Conservation (phyloP, 2,113 vertebrate genomes). For the Pollimyrus isidori region DNA sequence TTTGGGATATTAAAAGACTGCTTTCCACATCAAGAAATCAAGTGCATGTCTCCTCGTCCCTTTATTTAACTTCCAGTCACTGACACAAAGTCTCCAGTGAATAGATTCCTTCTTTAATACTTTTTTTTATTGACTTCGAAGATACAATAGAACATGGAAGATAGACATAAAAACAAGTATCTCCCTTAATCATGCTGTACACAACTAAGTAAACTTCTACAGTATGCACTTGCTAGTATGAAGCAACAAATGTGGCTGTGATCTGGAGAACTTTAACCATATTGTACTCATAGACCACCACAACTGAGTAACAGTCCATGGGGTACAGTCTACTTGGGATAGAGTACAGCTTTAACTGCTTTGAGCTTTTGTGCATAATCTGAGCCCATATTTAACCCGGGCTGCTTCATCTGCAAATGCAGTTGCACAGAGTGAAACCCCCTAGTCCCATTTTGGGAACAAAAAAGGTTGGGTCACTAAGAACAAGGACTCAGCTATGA, state of each 20-base stretch:
- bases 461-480: background rate
- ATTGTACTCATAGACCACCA: background rate
- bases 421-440: background rate
- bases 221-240: background rate
- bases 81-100: background rate
- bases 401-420: background rate
- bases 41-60: background rate
- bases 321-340: background rate
- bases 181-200: background rate
- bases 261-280: background rate
- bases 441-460: background rate
- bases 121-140: conserved; percentile 1
- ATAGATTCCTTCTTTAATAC: background rate
- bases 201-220: background rate
- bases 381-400: background rate
- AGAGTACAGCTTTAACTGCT: background rate
- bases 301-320: background rate
- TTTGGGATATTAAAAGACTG: background rate
- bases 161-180: background rate
- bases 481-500: background rate
- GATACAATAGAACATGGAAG: background rate
- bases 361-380: background rate
- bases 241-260: background rate
- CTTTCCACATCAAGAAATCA: background rate
- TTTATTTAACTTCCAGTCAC: background rate